These are phyloP conservation scores for Penaeus vannamei DNA, from an alignment of 1,140 invertebrate genomes.

Conservation along the genomic window DNA sequence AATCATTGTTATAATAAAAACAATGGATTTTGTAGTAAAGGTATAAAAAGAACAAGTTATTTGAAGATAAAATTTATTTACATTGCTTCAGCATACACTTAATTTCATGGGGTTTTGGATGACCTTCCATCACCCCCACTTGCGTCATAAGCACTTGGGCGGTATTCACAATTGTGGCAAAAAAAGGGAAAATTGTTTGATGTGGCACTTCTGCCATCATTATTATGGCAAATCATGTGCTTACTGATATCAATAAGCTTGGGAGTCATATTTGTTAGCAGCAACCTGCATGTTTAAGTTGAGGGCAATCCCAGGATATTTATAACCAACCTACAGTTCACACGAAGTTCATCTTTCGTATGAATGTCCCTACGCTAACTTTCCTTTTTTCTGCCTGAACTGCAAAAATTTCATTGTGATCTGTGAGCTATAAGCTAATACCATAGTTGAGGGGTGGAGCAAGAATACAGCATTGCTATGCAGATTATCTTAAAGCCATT, in stretches of 20 bases:
- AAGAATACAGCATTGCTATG: constrained; percentile 41
- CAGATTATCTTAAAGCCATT: constrained; percentile 46
- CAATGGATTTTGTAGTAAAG: too few relatives aligned
- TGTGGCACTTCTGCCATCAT: too few relatives aligned
- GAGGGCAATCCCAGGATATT: too few relatives aligned
- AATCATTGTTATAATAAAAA: too few relatives aligned
- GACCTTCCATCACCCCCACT: constrained; percentile 23
- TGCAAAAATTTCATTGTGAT: constrained; percentile 31
- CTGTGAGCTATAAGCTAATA: constrained; percentile 58
- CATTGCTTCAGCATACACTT: constrained; percentile 64
- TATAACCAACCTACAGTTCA: constrained; percentile 11
- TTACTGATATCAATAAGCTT: too few relatives aligned
- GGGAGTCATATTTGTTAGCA: too few relatives aligned
- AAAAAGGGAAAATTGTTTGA: constrained; percentile 2
- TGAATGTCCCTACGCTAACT: neutral
- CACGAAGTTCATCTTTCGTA: neutral
- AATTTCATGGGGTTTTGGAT: constrained; percentile 45
- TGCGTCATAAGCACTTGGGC: constrained; percentile 48
- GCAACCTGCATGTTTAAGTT: too few relatives aligned
- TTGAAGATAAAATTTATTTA: constrained; percentile 65
- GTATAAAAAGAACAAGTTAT: neutral
- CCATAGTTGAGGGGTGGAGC: constrained; percentile 53
- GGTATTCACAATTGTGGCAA: constrained; percentile 41
- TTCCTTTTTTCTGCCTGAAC: constrained; percentile 46
- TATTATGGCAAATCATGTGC: too few relatives aligned